Conservation (phyloP, 2,797 vertebrate species). For the Coendou prehensilis region DNA sequence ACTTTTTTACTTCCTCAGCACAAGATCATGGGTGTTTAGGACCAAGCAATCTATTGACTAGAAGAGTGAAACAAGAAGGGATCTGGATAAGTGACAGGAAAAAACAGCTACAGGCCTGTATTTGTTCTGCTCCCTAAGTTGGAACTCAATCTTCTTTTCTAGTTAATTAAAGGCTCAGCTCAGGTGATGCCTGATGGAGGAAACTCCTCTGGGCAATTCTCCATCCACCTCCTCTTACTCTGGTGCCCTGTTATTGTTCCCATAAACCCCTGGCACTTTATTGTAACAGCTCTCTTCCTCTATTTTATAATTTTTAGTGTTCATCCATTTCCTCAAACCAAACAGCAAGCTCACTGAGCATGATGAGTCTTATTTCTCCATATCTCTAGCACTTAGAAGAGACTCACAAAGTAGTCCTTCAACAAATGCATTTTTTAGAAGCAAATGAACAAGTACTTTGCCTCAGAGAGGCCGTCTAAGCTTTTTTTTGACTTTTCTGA, state of each 20-base stretch:
- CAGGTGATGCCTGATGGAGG: background rate
- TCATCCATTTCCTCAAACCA: background rate
- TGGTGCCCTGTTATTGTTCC: background rate
- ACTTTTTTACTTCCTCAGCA: background rate
- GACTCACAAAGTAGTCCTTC: background rate
- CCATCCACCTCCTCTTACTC: background rate
- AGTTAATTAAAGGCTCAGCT: background rate
- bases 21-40: background rate
- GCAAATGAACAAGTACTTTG: constrained; percentile 6
- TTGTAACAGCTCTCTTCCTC: background rate
- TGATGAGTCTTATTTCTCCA: background rate
- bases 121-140: background rate
- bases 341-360: background rate
- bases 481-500: constrained; percentile 41
- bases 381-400: background rate
- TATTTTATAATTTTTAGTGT: background rate
- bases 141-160: background rate
- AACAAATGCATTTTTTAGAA: constrained; percentile 13
- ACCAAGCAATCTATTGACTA: background rate
- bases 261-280: background rate
- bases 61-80: background rate
- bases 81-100: background rate
- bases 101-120: background rate
- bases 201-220: background rate
- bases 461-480: background rate